Evolutionary conservation across 2,797 vertebrate genomes (phyloP).

Genomic region (Rhynchotus rufescens): DNA sequence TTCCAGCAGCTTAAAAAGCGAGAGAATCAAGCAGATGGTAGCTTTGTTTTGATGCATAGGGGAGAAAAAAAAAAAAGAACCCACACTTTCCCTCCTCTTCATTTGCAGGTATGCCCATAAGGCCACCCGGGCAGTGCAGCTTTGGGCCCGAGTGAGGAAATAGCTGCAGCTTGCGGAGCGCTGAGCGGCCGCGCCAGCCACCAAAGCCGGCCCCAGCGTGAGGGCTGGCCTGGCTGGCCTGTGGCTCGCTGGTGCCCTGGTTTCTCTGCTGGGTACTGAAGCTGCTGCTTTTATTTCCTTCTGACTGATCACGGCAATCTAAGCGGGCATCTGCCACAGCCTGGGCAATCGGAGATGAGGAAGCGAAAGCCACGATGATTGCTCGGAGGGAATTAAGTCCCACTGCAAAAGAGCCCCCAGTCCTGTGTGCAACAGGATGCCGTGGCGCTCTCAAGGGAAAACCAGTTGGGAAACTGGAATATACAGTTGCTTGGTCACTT

Average conservation of each 20-base stretch:
- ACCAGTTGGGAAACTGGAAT: neutral
- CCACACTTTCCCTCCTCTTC: neutral
- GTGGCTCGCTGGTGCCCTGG: neutral
- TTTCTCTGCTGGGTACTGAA: neutral
- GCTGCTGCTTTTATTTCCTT: neutral
- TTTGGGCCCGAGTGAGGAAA: neutral
- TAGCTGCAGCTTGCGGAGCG: neutral
- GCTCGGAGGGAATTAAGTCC: neutral
- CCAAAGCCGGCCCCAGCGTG: neutral
- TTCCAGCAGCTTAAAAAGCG: neutral
- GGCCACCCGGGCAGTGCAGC: neutral
- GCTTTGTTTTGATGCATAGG: neutral
- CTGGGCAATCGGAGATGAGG: neutral
- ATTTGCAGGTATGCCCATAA: neutral
- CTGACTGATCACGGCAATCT: neutral
- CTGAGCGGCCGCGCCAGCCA: neutral
- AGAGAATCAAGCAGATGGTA: neutral
- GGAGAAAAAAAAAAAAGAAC: neutral
- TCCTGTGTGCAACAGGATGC: neutral
- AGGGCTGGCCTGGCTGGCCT: fast-evolving
- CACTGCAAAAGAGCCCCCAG: neutral
- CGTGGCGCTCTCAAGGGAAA: neutral
- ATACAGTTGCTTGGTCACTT: neutral
- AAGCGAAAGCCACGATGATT: neutral
- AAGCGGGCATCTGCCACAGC: neutral